phyloP scores from a whole-genome alignment of 2,888 invertebrate genomes.

The Netelia fuscicornis region DNA sequence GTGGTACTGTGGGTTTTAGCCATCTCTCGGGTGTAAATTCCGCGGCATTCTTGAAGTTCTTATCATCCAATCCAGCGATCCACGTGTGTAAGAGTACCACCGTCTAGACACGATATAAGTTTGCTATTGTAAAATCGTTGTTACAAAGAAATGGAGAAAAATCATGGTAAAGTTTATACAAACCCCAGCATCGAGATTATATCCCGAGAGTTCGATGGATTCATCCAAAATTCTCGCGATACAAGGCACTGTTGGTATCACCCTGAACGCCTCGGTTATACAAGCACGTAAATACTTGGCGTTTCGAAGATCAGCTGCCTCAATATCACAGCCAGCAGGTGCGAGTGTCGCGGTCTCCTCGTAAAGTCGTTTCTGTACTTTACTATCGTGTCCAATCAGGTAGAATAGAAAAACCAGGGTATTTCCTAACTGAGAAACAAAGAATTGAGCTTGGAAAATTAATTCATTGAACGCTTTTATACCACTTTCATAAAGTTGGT shows the following conservation, averaged over 20 bases:
- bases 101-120: constrained; percentile 85
- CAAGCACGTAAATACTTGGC: constrained; percentile 93
- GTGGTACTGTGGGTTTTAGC: constrained; percentile 86
- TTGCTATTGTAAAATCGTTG: neutral
- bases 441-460: neutral
- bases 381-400: constrained; percentile 89
- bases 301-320: constrained; percentile 87
- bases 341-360: constrained; percentile 87
- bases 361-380: constrained; percentile 89
- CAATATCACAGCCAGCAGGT: constrained; percentile 86
- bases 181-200: constrained; percentile 90
- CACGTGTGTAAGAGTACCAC: constrained; percentile 93
- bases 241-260: constrained; percentile 92
- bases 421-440: constrained; percentile 89
- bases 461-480: constrained; percentile 14
- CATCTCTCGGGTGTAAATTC: constrained; percentile 93
- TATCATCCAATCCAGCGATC: constrained; percentile 91
- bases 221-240: constrained; percentile 91
- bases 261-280: constrained; percentile 90
- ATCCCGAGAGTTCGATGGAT: constrained; percentile 90
- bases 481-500: neutral
- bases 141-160: constrained; percentile 17
- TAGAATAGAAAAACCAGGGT: constrained; percentile 92
- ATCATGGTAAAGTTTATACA: constrained; percentile 76
- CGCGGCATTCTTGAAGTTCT: constrained; percentile 90